These are phyloP conservation scores for Antedon bifida DNA, from an alignment of 35 echinoderm and acorn worm species.

Conservation along the genomic window DNA sequence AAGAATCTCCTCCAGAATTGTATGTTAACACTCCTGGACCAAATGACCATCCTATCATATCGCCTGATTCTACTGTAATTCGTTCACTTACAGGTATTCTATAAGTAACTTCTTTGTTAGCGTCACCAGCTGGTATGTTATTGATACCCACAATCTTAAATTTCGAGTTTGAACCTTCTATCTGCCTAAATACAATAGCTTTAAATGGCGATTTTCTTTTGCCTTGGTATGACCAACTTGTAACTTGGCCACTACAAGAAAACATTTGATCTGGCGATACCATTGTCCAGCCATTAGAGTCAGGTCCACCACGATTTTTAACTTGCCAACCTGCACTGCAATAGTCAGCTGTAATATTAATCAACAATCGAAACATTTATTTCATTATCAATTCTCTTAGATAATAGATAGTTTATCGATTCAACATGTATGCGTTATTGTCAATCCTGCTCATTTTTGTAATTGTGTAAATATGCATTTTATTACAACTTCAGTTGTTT, in stretches of 20 bases:
- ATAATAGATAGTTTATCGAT: too few species aligned
- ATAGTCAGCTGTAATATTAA: too few species aligned
- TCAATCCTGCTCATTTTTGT: too few species aligned
- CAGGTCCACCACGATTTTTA: background rate
- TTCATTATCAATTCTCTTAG: too few species aligned
- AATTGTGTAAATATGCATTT: too few species aligned
- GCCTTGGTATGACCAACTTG: background rate
- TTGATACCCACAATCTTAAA: constrained; percentile 5
- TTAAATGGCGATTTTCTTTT: background rate
- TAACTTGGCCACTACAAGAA: background rate
- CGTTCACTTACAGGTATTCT: background rate
- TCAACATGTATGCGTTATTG: too few species aligned
- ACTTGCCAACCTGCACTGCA: background rate
- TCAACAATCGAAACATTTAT: too few species aligned
- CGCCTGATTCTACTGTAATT: background rate
- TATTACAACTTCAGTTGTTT: too few species aligned
- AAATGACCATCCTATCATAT: background rate
- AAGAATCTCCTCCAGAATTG: background rate
- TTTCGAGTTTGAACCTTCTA: background rate
- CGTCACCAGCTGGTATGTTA: background rate
- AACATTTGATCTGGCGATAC: background rate
- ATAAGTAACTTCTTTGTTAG: background rate
- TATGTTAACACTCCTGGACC: background rate
- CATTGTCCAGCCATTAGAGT: background rate
- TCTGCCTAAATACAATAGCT: background rate